A percentile compares a stretch with the other conserved stretches of the same genome.
Evolutionary conservation across 2,888 invertebrate species (phyloP).

Genomic region (Pteria penguin): DNA sequence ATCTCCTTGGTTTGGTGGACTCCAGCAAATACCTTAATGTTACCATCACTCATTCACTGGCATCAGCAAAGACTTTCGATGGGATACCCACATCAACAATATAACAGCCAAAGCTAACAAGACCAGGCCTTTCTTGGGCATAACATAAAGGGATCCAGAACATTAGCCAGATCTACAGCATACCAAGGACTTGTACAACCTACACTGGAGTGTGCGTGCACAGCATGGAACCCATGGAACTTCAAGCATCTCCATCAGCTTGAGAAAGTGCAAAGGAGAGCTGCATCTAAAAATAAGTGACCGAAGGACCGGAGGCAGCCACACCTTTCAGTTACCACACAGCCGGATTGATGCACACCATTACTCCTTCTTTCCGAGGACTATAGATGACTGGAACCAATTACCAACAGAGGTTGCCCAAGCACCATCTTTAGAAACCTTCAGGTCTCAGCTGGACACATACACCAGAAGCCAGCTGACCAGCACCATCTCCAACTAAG

Average conservation of each 20-base stretch:
- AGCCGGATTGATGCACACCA: neutral
- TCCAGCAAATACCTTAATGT: too few species aligned
- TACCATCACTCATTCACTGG: neutral
- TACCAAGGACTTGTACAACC: slow-evolving; percentile 3
- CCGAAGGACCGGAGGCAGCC: neutral
- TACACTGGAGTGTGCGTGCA: neutral
- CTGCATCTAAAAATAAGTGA: slow-evolving; percentile 1
- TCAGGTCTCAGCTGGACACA: neutral
- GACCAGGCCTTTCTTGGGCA: neutral
- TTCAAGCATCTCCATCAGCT: neutral
- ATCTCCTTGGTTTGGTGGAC: too few species aligned
- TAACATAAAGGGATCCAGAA: neutral
- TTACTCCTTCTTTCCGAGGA: too few species aligned
- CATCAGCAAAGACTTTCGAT: neutral
- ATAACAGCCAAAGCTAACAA: neutral
- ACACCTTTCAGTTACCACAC: too few species aligned
- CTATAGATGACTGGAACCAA: neutral
- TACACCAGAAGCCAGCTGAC: too few species aligned
- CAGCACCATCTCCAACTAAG: neutral
- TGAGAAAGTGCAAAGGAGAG: slow-evolving; percentile 10
- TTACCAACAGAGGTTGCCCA: neutral
- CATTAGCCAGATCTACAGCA: neutral
- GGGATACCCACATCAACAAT: slow-evolving; percentile 6
- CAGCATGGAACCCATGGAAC: slow-evolving; percentile 7
- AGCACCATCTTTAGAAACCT: slow-evolving; percentile 3